These are phyloP conservation scores for Cyrtodaria siliqua DNA, from an alignment of 2,888 invertebrate species.

Conservation along the genomic window DNA sequence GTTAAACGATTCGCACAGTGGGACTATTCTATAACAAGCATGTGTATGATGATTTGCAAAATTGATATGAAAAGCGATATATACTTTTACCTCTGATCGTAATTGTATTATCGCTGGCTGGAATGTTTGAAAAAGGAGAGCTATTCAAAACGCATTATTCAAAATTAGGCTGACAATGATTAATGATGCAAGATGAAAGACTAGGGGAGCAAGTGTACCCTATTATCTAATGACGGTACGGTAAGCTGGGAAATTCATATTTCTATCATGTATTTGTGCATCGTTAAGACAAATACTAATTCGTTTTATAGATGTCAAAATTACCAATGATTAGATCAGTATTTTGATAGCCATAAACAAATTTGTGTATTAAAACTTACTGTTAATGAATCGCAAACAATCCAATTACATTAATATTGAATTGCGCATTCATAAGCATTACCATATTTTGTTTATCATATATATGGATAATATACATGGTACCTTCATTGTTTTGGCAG, in stretches of 20 bases:
- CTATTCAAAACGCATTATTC: slow-evolving; percentile 68
- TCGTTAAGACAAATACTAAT: no score
- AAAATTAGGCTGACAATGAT: slow-evolving; percentile 60
- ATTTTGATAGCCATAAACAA: no score
- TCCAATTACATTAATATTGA: no score
- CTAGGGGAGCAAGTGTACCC: slow-evolving; percentile 41
- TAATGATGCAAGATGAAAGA: slow-evolving; percentile 48
- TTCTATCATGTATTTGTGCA: no score
- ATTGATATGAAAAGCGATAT: slow-evolving; percentile 16
- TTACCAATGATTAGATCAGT: no score
- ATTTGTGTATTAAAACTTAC: no score
- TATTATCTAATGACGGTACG: slow-evolving; percentile 14
- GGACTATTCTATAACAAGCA: slow-evolving; percentile 23
- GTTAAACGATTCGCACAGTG: slow-evolving; percentile 28
- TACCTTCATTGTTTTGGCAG: no score
- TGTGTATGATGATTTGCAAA: slow-evolving; percentile 36
- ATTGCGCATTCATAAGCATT: no score
- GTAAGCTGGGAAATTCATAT: slow-evolving; percentile 6
- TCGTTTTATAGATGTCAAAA: no score
- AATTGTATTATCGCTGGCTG: slow-evolving; percentile 47
- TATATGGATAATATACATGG: no score
- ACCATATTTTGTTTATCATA: no score
- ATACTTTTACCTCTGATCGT: slow-evolving; percentile 27
- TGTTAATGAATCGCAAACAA: no score
- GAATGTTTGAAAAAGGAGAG: slow-evolving; percentile 37